These are phyloP conservation scores for Pogona vitticeps DNA, from an alignment of 2,113 vertebrate genomes.

Conservation along the genomic window DNA sequence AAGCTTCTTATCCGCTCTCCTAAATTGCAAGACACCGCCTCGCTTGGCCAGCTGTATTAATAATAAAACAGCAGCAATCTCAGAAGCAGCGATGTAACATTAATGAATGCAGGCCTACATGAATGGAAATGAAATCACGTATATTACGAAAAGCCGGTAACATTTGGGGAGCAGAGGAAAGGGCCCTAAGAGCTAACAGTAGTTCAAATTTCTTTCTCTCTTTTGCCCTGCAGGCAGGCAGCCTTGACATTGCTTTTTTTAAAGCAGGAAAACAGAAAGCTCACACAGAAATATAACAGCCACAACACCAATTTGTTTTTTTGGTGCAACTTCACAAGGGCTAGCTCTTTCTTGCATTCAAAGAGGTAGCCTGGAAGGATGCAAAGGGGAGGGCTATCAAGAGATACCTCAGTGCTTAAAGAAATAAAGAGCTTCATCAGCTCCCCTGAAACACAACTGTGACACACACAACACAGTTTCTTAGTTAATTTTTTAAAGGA, in stretches of 20 bases:
- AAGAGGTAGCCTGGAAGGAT: constrained; percentile 44
- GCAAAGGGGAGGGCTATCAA: not conserved
- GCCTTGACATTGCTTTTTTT: constrained; percentile 56
- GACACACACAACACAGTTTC: too few relatives aligned
- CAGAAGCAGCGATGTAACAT: constrained; percentile 60
- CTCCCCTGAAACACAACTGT: too few relatives aligned
- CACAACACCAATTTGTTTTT: constrained; percentile 36
- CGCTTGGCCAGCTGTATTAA: constrained; percentile 74
- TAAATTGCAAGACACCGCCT: constrained; percentile 69
- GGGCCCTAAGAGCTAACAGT: constrained; percentile 19
- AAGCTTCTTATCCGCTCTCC: constrained; percentile 71
- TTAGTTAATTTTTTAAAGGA: too few relatives aligned
- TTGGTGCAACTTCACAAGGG: constrained; percentile 59
- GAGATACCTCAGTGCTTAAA: constrained; percentile 35
- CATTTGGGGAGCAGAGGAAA: not conserved
- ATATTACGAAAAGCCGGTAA: constrained; percentile 24
- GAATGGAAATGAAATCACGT: constrained; percentile 48
- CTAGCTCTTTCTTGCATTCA: too few relatives aligned
- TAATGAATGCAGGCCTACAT: constrained; percentile 26
- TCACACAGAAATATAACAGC: not conserved
- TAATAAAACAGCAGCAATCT: constrained; percentile 78
- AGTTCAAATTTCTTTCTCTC: constrained; percentile 40
- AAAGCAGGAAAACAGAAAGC: not conserved
- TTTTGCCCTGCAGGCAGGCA: constrained; percentile 43
- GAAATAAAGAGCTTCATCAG: not conserved